Conservation (phyloP, 2,797 vertebrate genomes). For the Iguana delicatissima region DNA sequence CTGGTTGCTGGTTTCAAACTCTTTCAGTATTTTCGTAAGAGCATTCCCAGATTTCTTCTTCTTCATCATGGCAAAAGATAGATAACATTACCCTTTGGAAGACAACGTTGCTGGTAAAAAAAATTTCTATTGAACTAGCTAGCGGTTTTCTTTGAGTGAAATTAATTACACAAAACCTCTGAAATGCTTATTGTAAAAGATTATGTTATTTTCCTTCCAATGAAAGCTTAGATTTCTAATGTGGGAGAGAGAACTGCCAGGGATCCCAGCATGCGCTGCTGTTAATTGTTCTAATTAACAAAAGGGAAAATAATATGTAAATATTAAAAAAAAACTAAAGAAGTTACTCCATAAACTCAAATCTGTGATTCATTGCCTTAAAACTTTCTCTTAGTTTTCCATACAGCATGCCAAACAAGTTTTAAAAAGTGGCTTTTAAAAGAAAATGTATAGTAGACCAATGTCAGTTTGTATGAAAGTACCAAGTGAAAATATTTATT, state of each 20-base stretch:
- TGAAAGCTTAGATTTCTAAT: constrained; percentile 75
- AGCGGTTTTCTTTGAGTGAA: constrained; percentile 51
- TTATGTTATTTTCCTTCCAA: constrained; percentile 56
- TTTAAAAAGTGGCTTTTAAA: constrained; percentile 87
- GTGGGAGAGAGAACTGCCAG: constrained; percentile 69
- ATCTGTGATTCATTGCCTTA: constrained; percentile 98
- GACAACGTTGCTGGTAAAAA: constrained; percentile 44
- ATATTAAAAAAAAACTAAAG: constrained; percentile 76
- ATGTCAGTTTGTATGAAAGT: constrained; percentile 98
- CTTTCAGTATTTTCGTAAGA: neutral
- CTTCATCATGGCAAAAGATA: constrained; percentile 37
- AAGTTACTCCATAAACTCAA: constrained; percentile 82
- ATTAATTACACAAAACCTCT: neutral
- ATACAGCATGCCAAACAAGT: constrained; percentile 89
- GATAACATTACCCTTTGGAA: constrained; percentile 29
- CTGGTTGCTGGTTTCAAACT: constrained; percentile 35
- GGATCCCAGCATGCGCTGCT: constrained; percentile 79
- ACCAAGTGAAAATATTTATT: constrained; percentile 99
- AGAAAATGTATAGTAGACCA: constrained; percentile 92
- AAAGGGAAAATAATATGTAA: constrained; percentile 76
- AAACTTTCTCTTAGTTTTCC: constrained; percentile 89
- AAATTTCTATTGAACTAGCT: constrained; percentile 45
- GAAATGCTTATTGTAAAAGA: neutral
- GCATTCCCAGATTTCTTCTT: constrained; percentile 21
- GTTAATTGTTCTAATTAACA: constrained; percentile 77